These are phyloP conservation scores for Paracentrotus lividus DNA, from an alignment of 53 echinoderm and acorn worm species.

Conservation along the genomic window DNA sequence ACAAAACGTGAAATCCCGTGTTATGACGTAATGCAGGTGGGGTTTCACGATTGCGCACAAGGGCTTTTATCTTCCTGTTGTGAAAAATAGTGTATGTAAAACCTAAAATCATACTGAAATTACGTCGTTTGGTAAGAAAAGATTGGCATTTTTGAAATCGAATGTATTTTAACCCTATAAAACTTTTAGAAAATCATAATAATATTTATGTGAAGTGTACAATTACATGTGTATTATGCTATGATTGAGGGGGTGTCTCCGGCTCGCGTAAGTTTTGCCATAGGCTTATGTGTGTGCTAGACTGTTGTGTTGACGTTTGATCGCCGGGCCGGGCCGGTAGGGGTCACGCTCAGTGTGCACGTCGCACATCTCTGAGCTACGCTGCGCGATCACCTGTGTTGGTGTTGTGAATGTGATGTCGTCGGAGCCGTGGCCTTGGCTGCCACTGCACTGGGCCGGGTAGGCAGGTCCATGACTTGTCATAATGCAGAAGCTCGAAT, in stretches of 20 bases:
- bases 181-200: not conserved
- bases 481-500: too few relatives aligned
- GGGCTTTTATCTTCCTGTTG: constrained; percentile 73
- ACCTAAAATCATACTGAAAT: not conserved
- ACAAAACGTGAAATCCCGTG: constrained; percentile 10
- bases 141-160: not conserved
- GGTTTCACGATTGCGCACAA: constrained; percentile 76
- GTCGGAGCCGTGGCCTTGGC: not conserved
- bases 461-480: not conserved
- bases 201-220: not conserved
- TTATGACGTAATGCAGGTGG: constrained; percentile 73
- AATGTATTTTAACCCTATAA: not conserved
- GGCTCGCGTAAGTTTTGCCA: not conserved
- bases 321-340: not conserved
- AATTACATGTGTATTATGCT: not conserved
- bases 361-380: not conserved
- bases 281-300: constrained; percentile 22
- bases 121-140: constrained; percentile 64
- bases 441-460: not conserved
- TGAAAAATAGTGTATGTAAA: not conserved
- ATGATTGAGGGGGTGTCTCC: constrained; percentile 66
- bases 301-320: constrained; percentile 22
- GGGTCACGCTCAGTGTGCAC: constrained; percentile 7
- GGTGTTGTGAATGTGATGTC: not conserved
- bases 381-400: not conserved